Evolutionary conservation across 2,888 invertebrate species (phyloP).

Genomic region (Mythimna pallens): DNA sequence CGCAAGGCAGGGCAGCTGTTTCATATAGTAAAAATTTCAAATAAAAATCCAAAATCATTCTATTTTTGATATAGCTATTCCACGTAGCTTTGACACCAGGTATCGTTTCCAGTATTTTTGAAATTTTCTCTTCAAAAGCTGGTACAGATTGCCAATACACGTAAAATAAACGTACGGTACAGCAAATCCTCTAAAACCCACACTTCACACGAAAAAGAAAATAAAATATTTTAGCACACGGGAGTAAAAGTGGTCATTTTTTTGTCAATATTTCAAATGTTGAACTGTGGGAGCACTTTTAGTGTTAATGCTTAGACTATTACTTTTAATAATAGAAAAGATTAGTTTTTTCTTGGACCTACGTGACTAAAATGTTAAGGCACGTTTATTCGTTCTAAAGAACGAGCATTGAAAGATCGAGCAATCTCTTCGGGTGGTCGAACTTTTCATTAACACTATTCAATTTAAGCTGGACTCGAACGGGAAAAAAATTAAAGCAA

Average conservation of each 20-base stretch:
- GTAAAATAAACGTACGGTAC: slow-evolving; percentile 46
- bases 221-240: slow-evolving; percentile 24
- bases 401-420: not conserved
- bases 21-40: not conserved
- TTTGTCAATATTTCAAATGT: slow-evolving; percentile 7
- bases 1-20: not conserved
- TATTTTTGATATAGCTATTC: slow-evolving; percentile 7
- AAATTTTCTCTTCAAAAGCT: slow-evolving; percentile 39
- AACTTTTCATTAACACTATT: not conserved
- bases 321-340: slow-evolving; percentile 13
- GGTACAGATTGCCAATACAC: slow-evolving; percentile 51
- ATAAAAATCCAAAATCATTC: slow-evolving; percentile 12
- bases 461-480: not conserved
- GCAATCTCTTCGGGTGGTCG: not conserved
- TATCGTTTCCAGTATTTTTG: slow-evolving; percentile 42
- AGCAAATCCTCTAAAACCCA: slow-evolving; percentile 29
- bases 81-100: slow-evolving; percentile 24
- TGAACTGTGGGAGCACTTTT: not conserved
- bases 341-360: not conserved
- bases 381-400: not conserved
- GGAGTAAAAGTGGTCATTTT: not conserved
- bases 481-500: not conserved
- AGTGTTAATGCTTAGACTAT: slow-evolving; percentile 2
- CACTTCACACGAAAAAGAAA: slow-evolving; percentile 39
- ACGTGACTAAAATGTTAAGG: not conserved